phyloP scores from a whole-genome alignment of 2,888 invertebrate species.

The Ennomos fuscantarius region DNA sequence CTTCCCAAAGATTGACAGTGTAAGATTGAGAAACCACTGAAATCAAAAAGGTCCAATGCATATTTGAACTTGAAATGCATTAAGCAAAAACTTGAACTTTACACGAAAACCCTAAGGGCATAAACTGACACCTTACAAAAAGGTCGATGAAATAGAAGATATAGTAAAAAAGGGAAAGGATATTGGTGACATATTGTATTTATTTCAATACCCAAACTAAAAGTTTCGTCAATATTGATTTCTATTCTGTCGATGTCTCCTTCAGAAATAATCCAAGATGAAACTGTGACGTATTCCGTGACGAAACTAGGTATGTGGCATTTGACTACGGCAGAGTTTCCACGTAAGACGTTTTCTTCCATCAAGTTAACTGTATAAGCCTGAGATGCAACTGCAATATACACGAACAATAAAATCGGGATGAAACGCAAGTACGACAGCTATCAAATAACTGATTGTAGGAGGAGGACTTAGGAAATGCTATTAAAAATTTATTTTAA shows the following conservation, averaged over 20 bases:
- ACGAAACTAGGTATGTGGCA: constrained; percentile 97
- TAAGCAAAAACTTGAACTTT: neutral
- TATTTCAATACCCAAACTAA: constrained; percentile 63
- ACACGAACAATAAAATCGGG: neutral
- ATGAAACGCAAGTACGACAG: neutral
- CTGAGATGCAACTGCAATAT: constrained; percentile 94
- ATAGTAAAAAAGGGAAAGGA: constrained; percentile 34
- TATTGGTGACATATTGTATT: constrained; percentile 1
- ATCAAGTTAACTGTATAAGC: constrained; percentile 95
- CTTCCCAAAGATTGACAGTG: constrained; percentile 96
- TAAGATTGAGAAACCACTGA: constrained; percentile 96
- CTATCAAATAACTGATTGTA: neutral
- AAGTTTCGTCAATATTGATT: constrained; percentile 68
- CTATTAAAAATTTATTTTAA: constrained; percentile 20
- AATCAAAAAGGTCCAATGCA: constrained; percentile 55
- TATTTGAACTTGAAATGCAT: neutral
- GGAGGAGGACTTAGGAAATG: constrained; percentile 39
- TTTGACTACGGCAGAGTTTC: constrained; percentile 95
- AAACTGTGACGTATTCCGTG: constrained; percentile 94
- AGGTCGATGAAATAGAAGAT: neutral
- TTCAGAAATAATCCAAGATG: constrained; percentile 93
- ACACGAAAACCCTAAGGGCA: neutral
- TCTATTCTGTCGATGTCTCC: constrained; percentile 84
- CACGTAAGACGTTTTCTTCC: constrained; percentile 96
- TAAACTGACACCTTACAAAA: too few relatives aligned